Conservation (phyloP, 2,113 vertebrate genomes). For the Todiramphus saurophagus region DNA sequence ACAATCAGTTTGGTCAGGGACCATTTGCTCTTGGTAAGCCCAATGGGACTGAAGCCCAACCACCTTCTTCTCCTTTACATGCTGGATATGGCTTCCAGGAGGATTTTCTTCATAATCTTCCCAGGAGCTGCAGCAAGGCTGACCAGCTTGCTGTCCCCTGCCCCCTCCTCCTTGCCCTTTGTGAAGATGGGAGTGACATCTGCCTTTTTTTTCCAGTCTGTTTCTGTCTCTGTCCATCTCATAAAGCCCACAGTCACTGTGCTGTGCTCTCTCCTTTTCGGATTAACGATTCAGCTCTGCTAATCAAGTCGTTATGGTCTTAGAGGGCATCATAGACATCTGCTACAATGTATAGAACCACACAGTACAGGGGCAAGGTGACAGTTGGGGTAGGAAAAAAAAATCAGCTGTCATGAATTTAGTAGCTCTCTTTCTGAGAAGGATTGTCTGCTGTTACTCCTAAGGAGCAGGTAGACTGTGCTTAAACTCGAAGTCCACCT, state of each 20-base stretch:
- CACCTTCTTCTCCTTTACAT: background rate
- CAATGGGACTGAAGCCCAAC: background rate
- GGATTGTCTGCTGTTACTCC: background rate
- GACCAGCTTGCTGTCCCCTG: background rate
- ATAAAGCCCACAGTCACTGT: background rate
- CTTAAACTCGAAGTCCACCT: background rate
- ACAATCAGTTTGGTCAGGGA: background rate
- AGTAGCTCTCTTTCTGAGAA: background rate
- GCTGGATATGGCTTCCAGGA: background rate
- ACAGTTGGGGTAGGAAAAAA: background rate
- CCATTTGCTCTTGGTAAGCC: background rate
- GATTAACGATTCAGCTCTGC: background rate
- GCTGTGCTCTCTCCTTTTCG: background rate
- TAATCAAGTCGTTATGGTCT: background rate
- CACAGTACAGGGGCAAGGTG: background rate
- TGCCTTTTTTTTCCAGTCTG: background rate
- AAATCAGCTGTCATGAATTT: background rate
- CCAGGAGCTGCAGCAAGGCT: background rate
- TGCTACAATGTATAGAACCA: background rate
- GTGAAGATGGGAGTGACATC: rapidly evolving
- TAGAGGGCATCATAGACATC: background rate
- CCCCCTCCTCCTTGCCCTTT: background rate
- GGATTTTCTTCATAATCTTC: background rate
- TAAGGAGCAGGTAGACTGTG: background rate
- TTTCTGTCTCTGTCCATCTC: background rate